Evolutionary conservation across 2,113 vertebrate genomes (phyloP).

Genomic region (Nematolebias whitei): DNA sequence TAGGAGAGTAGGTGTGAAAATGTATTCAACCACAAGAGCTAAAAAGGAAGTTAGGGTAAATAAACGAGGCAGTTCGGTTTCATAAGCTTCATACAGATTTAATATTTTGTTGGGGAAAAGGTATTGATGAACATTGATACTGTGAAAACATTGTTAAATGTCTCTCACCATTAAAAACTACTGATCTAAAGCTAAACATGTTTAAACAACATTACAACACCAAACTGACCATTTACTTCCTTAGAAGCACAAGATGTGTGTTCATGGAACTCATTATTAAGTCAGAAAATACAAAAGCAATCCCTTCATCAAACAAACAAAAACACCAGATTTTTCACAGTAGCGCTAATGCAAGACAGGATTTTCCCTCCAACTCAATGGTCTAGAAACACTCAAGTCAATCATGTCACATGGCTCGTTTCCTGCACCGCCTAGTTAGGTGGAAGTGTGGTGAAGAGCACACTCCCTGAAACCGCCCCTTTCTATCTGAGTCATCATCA

Average conservation of each 20-base stretch:
- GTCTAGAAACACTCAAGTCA: constrained; percentile 5
- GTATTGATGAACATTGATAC: neutral
- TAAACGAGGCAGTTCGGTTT: neutral
- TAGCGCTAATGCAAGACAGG: neutral
- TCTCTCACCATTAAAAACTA: too few relatives aligned
- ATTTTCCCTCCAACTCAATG: constrained; percentile 13
- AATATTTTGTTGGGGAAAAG: neutral
- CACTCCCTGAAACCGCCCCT: neutral
- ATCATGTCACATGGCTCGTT: neutral
- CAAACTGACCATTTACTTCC: constrained; percentile 23
- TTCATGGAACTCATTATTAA: neutral
- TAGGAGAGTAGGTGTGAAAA: constrained; percentile 3
- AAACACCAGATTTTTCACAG: neutral
- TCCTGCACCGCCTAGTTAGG: constrained; percentile 23
- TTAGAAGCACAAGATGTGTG: constrained; percentile 6
- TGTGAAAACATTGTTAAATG: too few relatives aligned
- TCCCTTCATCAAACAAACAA: constrained; percentile 20
- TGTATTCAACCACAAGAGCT: constrained; percentile 10
- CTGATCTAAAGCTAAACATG: neutral
- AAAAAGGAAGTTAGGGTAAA: constrained; percentile 36
- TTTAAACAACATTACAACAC: neutral
- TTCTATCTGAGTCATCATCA: neutral
- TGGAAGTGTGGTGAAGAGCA: constrained; percentile 2
- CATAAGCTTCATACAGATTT: neutral
- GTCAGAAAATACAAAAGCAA: neutral